phyloP scores from a whole-genome alignment of 2,888 invertebrate species.

The Rosalia funebris region DNA sequence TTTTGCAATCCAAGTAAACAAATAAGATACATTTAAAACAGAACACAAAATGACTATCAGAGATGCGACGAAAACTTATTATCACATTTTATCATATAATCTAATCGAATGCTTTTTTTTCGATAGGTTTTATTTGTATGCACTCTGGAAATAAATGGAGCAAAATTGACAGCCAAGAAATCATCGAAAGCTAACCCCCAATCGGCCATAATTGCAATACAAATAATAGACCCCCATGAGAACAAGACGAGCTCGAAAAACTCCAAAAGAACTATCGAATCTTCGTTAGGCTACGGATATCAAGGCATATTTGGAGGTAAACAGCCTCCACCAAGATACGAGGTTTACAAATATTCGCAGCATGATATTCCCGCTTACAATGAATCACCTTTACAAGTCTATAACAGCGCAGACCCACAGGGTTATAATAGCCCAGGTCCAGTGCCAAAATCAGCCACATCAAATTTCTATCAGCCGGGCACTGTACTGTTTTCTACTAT shows the following conservation, averaged over 20 bases:
- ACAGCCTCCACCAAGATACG: slow-evolving; percentile 67
- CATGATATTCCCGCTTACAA: slow-evolving; percentile 68
- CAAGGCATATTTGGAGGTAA: slow-evolving; percentile 62
- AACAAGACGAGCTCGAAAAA: slow-evolving; percentile 61
- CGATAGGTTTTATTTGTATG: not conserved
- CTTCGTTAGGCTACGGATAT: slow-evolving; percentile 77
- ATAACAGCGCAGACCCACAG: not conserved
- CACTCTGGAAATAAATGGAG: not conserved
- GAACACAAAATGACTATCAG: no score
- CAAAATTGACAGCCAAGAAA: not conserved
- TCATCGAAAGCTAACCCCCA: slow-evolving; percentile 1
- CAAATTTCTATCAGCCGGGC: slow-evolving; percentile 52
- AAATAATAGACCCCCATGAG: slow-evolving; percentile 69
- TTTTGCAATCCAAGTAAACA: no score
- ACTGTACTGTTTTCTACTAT: slow-evolving; percentile 58
- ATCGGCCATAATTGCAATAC: slow-evolving; percentile 70
- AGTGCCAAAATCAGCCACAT: slow-evolving; percentile 2
- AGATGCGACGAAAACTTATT: no score
- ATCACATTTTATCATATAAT: no score
- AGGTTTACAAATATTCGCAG: slow-evolving; percentile 78
- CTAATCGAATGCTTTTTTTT: not conserved
- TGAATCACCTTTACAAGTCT: slow-evolving; percentile 29
- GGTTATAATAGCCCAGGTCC: not conserved
- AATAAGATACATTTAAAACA: no score
- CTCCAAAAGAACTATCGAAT: slow-evolving; percentile 78